These are phyloP conservation scores for Rhinophrynus dorsalis DNA, from an alignment of 2,797 vertebrate species.

Conservation along the genomic window DNA sequence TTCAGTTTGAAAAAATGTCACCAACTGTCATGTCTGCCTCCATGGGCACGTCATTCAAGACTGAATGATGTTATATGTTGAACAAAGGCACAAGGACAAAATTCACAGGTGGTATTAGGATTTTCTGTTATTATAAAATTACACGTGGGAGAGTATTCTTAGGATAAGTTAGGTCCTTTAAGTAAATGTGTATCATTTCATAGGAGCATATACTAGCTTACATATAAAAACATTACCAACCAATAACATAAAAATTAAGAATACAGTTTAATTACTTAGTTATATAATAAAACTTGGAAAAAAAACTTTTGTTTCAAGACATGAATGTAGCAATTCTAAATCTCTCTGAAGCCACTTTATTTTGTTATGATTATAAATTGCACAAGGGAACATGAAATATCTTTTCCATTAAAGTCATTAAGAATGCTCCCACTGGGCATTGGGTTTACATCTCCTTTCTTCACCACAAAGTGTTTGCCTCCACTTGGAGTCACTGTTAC, in stretches of 20 bases:
- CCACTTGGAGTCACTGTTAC: neutral
- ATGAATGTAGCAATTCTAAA: neutral
- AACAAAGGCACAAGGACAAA: too few species aligned
- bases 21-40: too few species aligned
- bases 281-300: neutral
- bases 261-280: neutral
- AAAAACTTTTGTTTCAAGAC: neutral
- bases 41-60: too few species aligned
- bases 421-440: slow-evolving; percentile 2
- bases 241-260: neutral
- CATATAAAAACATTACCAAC: too few species aligned
- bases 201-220: too few species aligned
- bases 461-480: neutral
- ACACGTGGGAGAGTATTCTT: too few species aligned
- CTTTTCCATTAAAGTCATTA: slow-evolving; percentile 28
- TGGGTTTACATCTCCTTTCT: slow-evolving; percentile 6
- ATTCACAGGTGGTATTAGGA: too few species aligned
- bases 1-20: too few species aligned
- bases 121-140: too few species aligned
- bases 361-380: slow-evolving; percentile 25
- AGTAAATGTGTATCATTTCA: too few species aligned
- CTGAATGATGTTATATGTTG: too few species aligned
- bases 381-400: slow-evolving; percentile 9
- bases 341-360: slow-evolving; percentile 21
- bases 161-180: too few species aligned